phyloP scores from a whole-genome alignment of 2,113 vertebrate genomes.

The Riparia riparia region DNA sequence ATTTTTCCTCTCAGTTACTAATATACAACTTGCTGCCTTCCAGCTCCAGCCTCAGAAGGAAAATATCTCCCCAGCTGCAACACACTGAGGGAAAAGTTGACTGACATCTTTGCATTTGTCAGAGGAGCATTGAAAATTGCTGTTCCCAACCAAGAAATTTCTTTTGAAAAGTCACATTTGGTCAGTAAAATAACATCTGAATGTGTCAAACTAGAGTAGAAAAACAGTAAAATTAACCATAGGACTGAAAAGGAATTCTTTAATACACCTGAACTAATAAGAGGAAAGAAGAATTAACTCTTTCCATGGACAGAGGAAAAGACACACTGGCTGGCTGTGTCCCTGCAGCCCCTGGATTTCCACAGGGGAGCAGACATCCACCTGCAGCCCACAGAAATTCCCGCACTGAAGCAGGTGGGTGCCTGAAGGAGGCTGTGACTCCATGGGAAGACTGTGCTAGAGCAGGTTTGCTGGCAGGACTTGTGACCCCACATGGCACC shows the following conservation, averaged over 20 bases:
- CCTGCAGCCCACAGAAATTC: fast-evolving
- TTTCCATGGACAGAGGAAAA: neutral
- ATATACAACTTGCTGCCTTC: neutral
- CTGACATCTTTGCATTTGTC: neutral
- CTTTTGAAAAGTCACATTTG: neutral
- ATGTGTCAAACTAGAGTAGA: neutral
- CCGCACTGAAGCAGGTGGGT: neutral
- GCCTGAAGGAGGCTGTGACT: neutral
- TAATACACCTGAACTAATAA: neutral
- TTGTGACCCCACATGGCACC: no score
- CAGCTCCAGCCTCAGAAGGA: neutral
- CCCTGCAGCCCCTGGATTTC: neutral
- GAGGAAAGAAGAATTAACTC: neutral
- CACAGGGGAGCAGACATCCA: fast-evolving
- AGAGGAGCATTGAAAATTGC: neutral
- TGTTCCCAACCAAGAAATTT: neutral
- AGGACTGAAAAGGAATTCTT: neutral
- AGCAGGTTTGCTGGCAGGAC: neutral
- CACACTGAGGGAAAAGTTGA: neutral
- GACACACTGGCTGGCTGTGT: neutral
- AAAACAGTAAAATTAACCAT: neutral
- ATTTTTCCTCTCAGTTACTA: neutral
- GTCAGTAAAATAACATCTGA: neutral
- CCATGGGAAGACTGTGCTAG: fast-evolving
- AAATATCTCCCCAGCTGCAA: neutral